Base-by-base conservation (phyloP, 2,888 invertebrate species). In the Alloplasta piceator region DNA sequence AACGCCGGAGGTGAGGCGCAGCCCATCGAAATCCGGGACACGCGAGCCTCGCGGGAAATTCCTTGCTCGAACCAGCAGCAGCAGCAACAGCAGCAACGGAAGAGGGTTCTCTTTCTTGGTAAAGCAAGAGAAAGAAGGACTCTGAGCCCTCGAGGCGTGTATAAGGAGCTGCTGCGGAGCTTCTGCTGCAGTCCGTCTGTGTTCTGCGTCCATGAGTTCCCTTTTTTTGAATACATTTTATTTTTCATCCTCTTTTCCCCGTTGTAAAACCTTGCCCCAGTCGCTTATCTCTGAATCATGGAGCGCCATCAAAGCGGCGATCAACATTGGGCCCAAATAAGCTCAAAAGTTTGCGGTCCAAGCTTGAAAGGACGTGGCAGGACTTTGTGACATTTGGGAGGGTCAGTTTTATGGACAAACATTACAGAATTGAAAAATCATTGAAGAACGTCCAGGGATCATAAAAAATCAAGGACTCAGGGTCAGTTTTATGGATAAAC, bases 1-100 rank as follows among this genome's bases (percentile, higher is more conserved):
- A 63, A 72, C 76, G 84, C 82, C 83, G 46, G 83, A 80, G 84
- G 84, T 83, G 83, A 78, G 74, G 81, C 78, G 68, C 71, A 75
- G 79, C 79, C 77, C 76, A 78, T 83, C 84, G 89, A 90, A 90
- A 91, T 90, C 90, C 90, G 88, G 90, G 90, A 91, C 91, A 91
- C 90, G 91, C 91, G 90, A 91, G 91, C 90, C 91, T 90, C 88
- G 88, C 90, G 91, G 91, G 91, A 91, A 91, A 92, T 91, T 91
- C 91, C 88, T 86, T 82, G 81, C 84, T 86, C 83, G 26, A 26
- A 84, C 85, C 85, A 83, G 82, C 68, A 80, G 74, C 63, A 66
- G 56, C 58, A 10, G 16, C 61, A 55, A 48, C 72, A 61, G 50
- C 46, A 70, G 60, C n/a, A 67, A 56, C 43, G 14, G 60, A 61